These are phyloP conservation scores for Notarius lentiginosus DNA, from an alignment of 2,113 vertebrate genomes.

Conservation along the genomic window DNA sequence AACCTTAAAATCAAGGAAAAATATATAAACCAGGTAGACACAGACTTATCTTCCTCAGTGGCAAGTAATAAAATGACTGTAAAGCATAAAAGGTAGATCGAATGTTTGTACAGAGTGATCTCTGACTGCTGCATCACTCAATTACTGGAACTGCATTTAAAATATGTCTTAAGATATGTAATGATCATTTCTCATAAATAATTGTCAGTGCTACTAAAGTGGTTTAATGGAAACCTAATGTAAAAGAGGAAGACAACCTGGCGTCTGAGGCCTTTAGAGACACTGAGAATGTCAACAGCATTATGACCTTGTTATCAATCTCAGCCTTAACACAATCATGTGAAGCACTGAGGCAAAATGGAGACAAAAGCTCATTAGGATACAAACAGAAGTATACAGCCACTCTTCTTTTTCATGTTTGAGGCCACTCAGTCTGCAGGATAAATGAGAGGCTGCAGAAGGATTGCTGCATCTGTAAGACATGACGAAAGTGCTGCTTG, in stretches of 20 bases:
- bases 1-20: background rate
- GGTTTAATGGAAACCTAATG: conserved; percentile 41
- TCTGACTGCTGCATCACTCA: background rate
- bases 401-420: conserved; percentile 5
- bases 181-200: conserved; percentile 36
- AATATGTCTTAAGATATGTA: conserved; percentile 7
- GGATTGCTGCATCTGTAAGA: background rate
- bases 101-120: background rate
- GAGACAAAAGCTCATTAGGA: conserved; percentile 22
- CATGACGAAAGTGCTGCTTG: conserved; percentile 13
- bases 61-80: background rate
- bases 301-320: conserved; percentile 41
- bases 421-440: conserved; percentile 17
- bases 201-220: conserved; percentile 33
- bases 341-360: conserved; percentile 42
- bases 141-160: conserved; percentile 11
- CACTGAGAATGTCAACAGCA: conserved; percentile 35
- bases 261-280: conserved; percentile 36
- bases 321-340: conserved; percentile 35
- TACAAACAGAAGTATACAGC: conserved; percentile 1
- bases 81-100: background rate
- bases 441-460: conserved; percentile 22
- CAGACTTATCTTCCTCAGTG: background rate
- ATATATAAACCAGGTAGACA: background rate
- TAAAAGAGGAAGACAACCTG: conserved; percentile 46